Conservation (phyloP, 2,888 invertebrate species). For the Euzophera pinguis region DNA sequence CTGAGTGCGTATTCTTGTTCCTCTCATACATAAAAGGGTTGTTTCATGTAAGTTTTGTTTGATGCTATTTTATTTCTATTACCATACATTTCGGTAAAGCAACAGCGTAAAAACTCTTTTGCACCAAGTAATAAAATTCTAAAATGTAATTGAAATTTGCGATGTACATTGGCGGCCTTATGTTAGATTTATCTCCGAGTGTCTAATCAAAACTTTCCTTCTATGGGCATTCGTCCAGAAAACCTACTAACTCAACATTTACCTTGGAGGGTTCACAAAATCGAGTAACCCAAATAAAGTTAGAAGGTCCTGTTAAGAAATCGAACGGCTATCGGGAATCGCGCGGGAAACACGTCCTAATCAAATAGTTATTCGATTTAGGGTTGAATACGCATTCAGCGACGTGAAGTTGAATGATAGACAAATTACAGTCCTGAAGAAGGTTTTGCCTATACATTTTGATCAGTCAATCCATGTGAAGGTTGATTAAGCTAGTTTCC, state of each 20-base stretch:
- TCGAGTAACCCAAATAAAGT: neutral
- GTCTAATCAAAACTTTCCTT: neutral
- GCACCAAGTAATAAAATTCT: too few species aligned
- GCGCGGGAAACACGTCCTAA: neutral
- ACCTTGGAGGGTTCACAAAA: neutral
- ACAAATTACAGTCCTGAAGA: neutral
- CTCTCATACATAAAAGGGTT: constrained; percentile 11
- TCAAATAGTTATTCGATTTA: constrained; percentile 7
- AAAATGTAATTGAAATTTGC: too few species aligned
- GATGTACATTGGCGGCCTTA: too few species aligned
- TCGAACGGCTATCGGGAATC: neutral
- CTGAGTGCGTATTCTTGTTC: constrained; percentile 11
- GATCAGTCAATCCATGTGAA: too few species aligned
- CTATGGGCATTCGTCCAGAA: neutral
- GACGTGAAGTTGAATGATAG: neutral
- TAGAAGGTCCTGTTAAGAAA: neutral
- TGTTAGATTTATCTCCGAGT: neutral
- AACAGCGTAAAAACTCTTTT: too few species aligned
- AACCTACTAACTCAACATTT: constrained; percentile 2
- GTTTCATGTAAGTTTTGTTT: neutral
- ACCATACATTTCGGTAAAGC: neutral
- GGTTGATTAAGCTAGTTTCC: too few species aligned
- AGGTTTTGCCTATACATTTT: too few species aligned
- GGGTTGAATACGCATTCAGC: neutral
- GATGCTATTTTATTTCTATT: neutral